phyloP scores from a whole-genome alignment of 2,113 vertebrate species.

The Pholis gunnellus region DNA sequence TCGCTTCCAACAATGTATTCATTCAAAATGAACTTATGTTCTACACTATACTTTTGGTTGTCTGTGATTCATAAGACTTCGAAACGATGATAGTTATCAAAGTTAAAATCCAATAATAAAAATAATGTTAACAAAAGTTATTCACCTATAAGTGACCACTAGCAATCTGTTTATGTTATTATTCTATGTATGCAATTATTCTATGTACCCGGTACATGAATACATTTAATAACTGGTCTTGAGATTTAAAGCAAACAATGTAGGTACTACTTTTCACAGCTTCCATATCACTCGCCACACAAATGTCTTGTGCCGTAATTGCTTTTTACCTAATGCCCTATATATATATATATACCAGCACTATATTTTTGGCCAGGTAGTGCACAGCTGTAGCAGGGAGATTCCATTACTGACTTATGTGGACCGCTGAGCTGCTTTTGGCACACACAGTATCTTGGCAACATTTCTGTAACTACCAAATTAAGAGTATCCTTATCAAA shows the following conservation, averaged over 20 bases:
- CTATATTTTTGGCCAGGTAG: constrained; percentile 5
- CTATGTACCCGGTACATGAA: background rate
- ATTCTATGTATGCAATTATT: background rate
- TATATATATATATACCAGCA: too few relatives aligned
- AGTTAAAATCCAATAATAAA: background rate
- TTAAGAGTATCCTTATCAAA: background rate
- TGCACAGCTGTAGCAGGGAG: background rate
- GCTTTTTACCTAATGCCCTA: constrained; percentile 2
- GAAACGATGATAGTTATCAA: constrained; percentile 12
- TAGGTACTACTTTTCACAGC: constrained; percentile 10
- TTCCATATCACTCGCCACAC: background rate
- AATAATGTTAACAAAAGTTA: constrained; percentile 1
- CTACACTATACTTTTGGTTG: background rate
- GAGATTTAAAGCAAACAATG: constrained; percentile 25
- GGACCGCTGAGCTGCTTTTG: background rate
- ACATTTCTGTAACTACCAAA: background rate
- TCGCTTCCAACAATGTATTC: constrained; percentile 1
- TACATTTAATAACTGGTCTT: constrained; percentile 1
- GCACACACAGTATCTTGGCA: too few relatives aligned
- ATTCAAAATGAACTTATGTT: background rate
- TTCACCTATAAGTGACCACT: background rate
- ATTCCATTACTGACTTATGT: background rate
- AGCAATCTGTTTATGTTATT: background rate
- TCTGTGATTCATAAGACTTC: background rate
- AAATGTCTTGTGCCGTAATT: background rate